Evolutionary conservation across 2,113 vertebrate species (phyloP).

Genomic region (Rhombomys opimus): DNA sequence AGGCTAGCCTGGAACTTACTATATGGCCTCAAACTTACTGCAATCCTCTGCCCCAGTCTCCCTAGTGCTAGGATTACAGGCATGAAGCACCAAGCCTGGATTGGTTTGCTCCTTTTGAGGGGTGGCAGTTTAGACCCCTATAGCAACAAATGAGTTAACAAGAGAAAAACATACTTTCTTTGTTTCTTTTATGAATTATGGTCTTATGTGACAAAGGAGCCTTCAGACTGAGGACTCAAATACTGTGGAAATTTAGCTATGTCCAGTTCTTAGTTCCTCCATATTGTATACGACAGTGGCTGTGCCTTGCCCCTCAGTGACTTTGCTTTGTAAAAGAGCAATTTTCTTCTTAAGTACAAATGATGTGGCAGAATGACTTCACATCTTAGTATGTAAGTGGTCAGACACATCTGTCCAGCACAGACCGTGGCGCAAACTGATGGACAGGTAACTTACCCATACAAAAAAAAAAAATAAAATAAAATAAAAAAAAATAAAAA

Average conservation of each 20-base stretch:
- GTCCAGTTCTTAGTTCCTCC: not conserved
- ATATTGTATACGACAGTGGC: not conserved
- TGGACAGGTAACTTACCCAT: not conserved
- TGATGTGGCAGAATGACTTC: not conserved
- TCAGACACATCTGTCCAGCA: not conserved
- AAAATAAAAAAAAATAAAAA: not conserved
- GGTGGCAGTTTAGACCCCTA: not conserved
- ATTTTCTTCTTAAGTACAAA: not conserved
- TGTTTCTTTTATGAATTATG: not conserved
- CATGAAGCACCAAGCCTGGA: not conserved
- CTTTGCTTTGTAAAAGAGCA: not conserved
- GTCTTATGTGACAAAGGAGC: not conserved
- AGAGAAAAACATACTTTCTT: not conserved
- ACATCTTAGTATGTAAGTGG: not conserved
- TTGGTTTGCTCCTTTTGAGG: not conserved
- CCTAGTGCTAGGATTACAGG: not conserved
- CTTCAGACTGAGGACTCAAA: not conserved
- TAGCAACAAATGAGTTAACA: not conserved
- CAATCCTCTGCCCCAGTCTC: not conserved
- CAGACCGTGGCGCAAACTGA: not conserved
- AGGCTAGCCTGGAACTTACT: not conserved
- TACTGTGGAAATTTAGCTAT: not conserved
- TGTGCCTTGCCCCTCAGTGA: not conserved
- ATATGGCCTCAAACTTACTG: not conserved
- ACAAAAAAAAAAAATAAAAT: not conserved